These are phyloP conservation scores for Ophion slaviceki DNA, from an alignment of 2,888 invertebrate species.

Conservation along the genomic window DNA sequence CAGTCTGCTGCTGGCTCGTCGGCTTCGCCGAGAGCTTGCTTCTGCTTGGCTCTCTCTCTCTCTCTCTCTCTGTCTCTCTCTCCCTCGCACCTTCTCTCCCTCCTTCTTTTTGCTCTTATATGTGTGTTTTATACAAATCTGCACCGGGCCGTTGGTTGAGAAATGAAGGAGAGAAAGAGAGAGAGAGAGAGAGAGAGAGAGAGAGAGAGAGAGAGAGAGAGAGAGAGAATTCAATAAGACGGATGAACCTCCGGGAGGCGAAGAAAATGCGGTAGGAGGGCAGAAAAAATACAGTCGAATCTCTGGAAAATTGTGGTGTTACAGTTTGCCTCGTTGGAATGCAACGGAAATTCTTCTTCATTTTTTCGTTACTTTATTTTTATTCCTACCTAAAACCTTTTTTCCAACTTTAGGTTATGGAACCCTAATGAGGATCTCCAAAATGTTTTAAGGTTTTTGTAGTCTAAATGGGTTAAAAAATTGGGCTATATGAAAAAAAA, in stretches of 20 bases:
- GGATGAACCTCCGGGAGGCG: slow-evolving; percentile 47
- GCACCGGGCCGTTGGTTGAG: slow-evolving; percentile 29
- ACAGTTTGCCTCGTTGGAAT: too few relatives aligned
- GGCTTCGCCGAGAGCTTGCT: slow-evolving; percentile 67
- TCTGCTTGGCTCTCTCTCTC: slow-evolving; percentile 59
- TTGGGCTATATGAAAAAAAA: too few relatives aligned
- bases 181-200: background rate
- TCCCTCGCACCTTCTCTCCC: slow-evolving; percentile 18
- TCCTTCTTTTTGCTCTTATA: background rate
- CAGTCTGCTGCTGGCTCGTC: slow-evolving; percentile 67
- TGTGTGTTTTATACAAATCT: slow-evolving; percentile 36
- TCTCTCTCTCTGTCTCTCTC: slow-evolving; percentile 36
- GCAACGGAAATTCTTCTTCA: too few relatives aligned
- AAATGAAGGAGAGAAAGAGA: slow-evolving; percentile 52
- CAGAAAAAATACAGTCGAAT: slow-evolving; percentile 48
- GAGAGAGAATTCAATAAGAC: slow-evolving; percentile 42
- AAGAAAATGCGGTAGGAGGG: slow-evolving; percentile 45
- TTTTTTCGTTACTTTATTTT: background rate
- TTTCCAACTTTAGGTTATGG: too few relatives aligned
- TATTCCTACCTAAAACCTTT: background rate
- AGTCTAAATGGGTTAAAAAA: too few relatives aligned
- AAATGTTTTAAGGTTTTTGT: too few relatives aligned
- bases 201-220: slow-evolving; percentile 24
- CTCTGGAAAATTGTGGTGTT: slow-evolving; percentile 3
- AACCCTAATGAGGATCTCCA: too few relatives aligned